Conservation (phyloP, 2,888 invertebrate species). For the Yponomeuta cagnagella region DNA sequence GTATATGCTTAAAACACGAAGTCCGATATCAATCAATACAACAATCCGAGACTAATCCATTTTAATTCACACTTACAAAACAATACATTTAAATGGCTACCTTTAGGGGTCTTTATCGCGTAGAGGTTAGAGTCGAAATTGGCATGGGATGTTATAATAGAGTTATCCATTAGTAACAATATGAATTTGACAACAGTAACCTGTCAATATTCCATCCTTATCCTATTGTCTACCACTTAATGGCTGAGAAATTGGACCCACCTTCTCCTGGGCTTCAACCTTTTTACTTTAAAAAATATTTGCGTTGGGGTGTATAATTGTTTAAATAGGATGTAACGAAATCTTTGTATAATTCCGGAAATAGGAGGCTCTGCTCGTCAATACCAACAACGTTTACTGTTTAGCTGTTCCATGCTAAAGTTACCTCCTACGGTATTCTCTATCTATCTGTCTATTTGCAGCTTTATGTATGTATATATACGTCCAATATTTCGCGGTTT, state of each 20-base stretch:
- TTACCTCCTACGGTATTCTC: too few relatives aligned
- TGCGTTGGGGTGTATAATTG: not conserved
- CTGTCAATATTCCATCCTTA: slow-evolving; percentile 12
- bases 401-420: too few relatives aligned
- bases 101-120: not conserved
- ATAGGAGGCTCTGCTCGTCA: too few relatives aligned
- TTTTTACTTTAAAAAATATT: not conserved
- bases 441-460: too few relatives aligned
- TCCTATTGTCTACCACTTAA: slow-evolving; percentile 15
- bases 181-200: slow-evolving; percentile 11
- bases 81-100: not conserved
- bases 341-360: too few relatives aligned
- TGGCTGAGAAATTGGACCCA: not conserved
- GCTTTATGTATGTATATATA: too few relatives aligned
- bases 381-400: too few relatives aligned
- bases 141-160: not conserved
- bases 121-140: not conserved
- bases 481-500: too few relatives aligned
- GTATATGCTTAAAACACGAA: not conserved
- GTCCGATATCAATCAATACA: not conserved
- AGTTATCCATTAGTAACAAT: slow-evolving; percentile 10
- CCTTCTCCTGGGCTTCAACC: not conserved
- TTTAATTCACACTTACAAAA: not conserved
- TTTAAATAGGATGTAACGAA: too few relatives aligned
- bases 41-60: not conserved